Evolutionary conservation across 2,888 invertebrate species (phyloP).

Genomic region (Zonitis immaculata): DNA sequence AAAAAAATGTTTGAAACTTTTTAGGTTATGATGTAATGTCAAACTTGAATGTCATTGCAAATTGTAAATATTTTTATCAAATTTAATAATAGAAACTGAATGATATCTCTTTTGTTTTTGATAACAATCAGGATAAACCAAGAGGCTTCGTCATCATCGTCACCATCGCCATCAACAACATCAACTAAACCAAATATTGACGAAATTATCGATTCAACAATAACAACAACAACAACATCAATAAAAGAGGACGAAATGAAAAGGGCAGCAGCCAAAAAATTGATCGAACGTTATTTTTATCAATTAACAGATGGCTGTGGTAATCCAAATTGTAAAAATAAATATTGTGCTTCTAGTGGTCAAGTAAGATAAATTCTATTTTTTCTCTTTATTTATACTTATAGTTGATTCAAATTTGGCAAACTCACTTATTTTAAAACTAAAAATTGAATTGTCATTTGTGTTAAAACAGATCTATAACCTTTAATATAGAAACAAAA

Average conservation of each 20-base stretch:
- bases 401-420: too few relatives aligned
- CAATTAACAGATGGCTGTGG: conserved; percentile 91
- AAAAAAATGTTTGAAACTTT: conserved; percentile 4
- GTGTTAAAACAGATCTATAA: neutral
- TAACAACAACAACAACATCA: conserved; percentile 20
- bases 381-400: too few relatives aligned
- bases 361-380: conserved; percentile 53
- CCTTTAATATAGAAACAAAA: neutral
- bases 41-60: conserved; percentile 44
- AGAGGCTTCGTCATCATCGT: conserved; percentile 44
- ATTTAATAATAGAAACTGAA: neutral
- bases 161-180: neutral
- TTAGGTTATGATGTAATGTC: conserved; percentile 44
- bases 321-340: conserved; percentile 79
- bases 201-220: conserved; percentile 24
- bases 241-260: conserved; percentile 62
- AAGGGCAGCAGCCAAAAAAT: conserved; percentile 72
- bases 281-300: conserved; percentile 90
- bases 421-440: too few relatives aligned
- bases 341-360: conserved; percentile 85
- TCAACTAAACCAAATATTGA: conserved; percentile 11
- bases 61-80: conserved; percentile 6
- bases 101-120: conserved; percentile 7
- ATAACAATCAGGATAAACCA: conserved; percentile 39
- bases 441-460: neutral